These are phyloP conservation scores for Patella ulyssiponensis DNA, from an alignment of 2,888 invertebrate species.

Conservation along the genomic window DNA sequence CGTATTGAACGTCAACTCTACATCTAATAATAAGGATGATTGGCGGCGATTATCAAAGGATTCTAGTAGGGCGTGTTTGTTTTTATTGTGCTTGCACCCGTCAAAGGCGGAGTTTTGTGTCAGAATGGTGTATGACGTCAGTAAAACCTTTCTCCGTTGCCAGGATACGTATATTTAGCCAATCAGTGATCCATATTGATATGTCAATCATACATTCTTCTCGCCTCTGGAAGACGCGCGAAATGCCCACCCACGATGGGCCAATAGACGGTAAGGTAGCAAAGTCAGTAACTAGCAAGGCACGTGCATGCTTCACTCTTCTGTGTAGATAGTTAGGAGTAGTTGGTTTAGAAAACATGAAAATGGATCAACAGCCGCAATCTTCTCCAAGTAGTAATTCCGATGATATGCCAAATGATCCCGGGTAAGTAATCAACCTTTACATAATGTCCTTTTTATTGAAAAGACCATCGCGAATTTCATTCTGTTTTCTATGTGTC, in stretches of 20 bases:
- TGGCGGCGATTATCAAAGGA: conserved; percentile 12
- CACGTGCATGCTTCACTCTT: conserved; percentile 55
- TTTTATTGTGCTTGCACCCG: conserved; percentile 36
- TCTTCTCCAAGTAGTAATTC: conserved; percentile 55
- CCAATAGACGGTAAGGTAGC: conserved; percentile 51
- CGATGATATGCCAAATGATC: conserved; percentile 83
- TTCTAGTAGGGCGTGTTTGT: conserved; percentile 33
- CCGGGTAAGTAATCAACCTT: conserved; percentile 15
- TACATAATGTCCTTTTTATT: conserved; percentile 37
- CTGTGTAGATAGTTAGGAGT: conserved; percentile 58
- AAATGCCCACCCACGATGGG: conserved; percentile 62
- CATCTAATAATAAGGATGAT: conserved; percentile 2
- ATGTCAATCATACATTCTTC: conserved; percentile 60
- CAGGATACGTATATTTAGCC: conserved; percentile 46
- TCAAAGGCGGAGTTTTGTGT: conserved; percentile 42
- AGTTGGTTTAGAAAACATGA: conserved; percentile 59
- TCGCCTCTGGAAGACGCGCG: conserved; percentile 61
- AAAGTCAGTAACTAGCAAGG: conserved; percentile 41
- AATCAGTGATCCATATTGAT: conserved; percentile 40
- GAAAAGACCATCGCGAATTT: conserved; percentile 7
- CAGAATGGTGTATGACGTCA: conserved; percentile 52
- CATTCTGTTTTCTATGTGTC: conserved; percentile 30
- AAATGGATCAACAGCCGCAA: conserved; percentile 63
- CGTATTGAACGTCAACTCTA: conserved; percentile 4
- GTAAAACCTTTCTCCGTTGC: conserved; percentile 54